Evolutionary conservation across 2,888 invertebrate species (phyloP), one percentile per base, ranked within the genome.

Genomic region (Eupithecia dodoneata): DNA sequence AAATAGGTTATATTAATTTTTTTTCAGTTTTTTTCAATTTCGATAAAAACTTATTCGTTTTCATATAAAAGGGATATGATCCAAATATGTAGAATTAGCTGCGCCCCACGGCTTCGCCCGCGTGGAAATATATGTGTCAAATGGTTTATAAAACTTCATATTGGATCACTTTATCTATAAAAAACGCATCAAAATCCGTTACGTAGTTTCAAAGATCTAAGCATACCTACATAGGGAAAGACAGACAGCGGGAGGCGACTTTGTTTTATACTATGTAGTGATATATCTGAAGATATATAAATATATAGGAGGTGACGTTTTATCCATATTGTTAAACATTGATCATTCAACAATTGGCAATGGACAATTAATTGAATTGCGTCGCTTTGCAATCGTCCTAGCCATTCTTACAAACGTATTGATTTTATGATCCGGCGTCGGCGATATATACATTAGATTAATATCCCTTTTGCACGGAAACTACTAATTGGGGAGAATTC

Each of bases 401-500:
- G 63, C 30, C 63, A 63, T 12, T 30, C 18, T 30, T 63, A n/a
- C 59, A 63, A 63, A 63, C 3, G 2, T 1, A 18, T 6, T 30
- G 12, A 63, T 59, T 18, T 1, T 59, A 52, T 18, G 18, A 59
- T 30, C 10, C 3, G 18, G 18, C 18, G 18, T 18, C 10, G 9
- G 18, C 63, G 10, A 18, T 6, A 4, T 52, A 52, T 55, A 59
- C 9, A 9, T 30, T 59, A 10, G 63, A 10, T 12, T 63, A 30
- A 0, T 18, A 63, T 4, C 55, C 63, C 63, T 63, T 63, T n/a
- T 18, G 63, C 63, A 12, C 30, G 30, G 4, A 63, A 63, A 63
- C 63, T 30, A 63, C 63, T 63, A 63, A 63, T 63, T 63, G 63
- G 63, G 30, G 63, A 30, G 63, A 30, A 63, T 63, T 63, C 6